A percentile compares a stretch with the other conserved stretches of the same genome.
These are phyloP conservation scores for Coecobrya sp. DNA, from an alignment of 2,888 invertebrate genomes.

Conservation along the genomic window DNA sequence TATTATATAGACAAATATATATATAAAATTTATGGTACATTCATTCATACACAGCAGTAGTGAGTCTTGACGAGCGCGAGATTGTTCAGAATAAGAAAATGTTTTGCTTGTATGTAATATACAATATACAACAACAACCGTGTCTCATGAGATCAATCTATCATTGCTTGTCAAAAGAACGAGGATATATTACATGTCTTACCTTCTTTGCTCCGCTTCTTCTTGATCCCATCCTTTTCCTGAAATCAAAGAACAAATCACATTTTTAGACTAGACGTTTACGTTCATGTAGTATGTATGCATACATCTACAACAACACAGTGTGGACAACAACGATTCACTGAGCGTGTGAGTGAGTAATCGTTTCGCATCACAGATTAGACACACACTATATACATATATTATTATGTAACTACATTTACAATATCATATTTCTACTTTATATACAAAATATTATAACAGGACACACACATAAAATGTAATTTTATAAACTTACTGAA, in stretches of 20 bases:
- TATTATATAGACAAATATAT: too few species aligned
- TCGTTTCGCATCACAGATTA: constrained; percentile 75
- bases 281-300: constrained; percentile 28
- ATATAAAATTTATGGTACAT: too few species aligned
- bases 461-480: too few species aligned
- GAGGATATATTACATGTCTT: constrained; percentile 88
- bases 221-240: constrained; percentile 94
- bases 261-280: constrained; percentile 70
- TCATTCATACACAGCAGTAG: constrained; percentile 49
- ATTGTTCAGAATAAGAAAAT: constrained; percentile 31
- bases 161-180: constrained; percentile 79
- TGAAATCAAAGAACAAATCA: constrained; percentile 88
- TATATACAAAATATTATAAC: background rate
- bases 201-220: constrained; percentile 97
- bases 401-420: constrained; percentile 18
- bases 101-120: constrained; percentile 24
- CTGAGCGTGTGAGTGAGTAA: constrained; percentile 73
- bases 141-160: constrained; percentile 81
- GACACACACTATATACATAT: constrained; percentile 60
- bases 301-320: constrained; percentile 10
- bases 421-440: constrained; percentile 1
- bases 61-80: constrained; percentile 12
- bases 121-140: constrained; percentile 42
- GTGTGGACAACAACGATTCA: constrained; percentile 56
- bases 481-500: background rate